Percentiles rank a stretch among this genome's conserved stretches.
phyloP scores from a whole-genome alignment of 2,113 vertebrate genomes.

The Phalacrocorax carbo region DNA sequence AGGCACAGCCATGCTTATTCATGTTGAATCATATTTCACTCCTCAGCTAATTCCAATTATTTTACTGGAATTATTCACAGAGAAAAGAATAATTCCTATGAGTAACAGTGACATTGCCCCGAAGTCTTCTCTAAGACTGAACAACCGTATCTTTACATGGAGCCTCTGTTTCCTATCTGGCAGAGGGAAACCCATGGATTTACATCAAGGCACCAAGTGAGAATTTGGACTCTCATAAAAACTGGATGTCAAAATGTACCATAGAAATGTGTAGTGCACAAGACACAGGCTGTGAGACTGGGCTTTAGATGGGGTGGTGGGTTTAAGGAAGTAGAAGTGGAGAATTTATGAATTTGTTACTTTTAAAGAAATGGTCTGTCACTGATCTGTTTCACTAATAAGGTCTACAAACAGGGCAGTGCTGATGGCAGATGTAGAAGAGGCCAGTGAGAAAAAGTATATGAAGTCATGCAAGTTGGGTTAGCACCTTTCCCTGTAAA shows the following conservation, averaged over 20 bases:
- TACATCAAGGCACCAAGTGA: background rate
- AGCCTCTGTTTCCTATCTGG: background rate
- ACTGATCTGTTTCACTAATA: background rate
- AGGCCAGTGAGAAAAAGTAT: background rate
- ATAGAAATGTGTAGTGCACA: background rate
- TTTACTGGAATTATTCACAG: background rate
- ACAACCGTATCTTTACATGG: background rate
- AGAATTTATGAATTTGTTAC: background rate
- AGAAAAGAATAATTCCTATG: background rate
- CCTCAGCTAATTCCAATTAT: background rate
- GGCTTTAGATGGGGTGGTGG: background rate
- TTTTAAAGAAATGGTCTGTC: background rate
- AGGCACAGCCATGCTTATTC: background rate
- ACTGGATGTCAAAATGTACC: background rate
- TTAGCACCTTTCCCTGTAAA: constrained; percentile 9
- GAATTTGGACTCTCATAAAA: background rate
- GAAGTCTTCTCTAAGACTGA: background rate
- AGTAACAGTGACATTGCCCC: background rate
- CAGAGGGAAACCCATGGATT: background rate
- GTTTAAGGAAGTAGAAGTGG: background rate
- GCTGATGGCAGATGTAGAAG: background rate
- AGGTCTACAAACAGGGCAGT: background rate
- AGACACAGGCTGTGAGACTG: background rate
- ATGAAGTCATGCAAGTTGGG: background rate
- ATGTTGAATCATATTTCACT: background rate